phyloP scores from a whole-genome alignment of 2,113 vertebrate species.

The Phalacrocorax carbo region DNA sequence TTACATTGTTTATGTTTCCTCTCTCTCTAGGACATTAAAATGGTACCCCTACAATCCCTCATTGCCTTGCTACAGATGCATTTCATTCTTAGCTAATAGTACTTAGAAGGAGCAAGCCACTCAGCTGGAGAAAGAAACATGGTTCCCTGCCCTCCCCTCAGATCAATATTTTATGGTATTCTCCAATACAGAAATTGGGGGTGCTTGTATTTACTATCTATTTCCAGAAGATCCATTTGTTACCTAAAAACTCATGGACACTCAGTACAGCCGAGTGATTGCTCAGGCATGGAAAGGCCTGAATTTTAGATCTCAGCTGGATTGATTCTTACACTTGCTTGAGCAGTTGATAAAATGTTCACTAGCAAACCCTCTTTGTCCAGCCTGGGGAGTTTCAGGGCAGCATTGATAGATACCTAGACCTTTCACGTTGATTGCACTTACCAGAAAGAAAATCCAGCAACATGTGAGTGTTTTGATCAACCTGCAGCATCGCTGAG shows the following conservation, averaged over 20 bases:
- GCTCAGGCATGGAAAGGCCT: background rate
- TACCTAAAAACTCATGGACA: background rate
- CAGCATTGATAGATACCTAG: background rate
- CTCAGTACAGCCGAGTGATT: background rate
- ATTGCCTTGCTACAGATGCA: accelerated
- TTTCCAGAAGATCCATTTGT: background rate
- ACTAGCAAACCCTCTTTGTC: background rate
- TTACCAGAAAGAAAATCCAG: background rate
- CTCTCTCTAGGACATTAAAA: background rate
- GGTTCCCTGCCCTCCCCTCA: background rate
- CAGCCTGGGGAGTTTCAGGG: background rate
- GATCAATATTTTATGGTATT: background rate
- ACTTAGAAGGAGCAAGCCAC: background rate
- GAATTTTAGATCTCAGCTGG: background rate
- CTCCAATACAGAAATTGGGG: background rate
- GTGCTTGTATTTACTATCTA: background rate
- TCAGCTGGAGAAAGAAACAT: background rate
- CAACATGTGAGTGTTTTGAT: background rate
- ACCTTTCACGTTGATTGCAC: background rate
- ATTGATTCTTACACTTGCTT: background rate
- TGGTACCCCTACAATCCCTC: background rate
- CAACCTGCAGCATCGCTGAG: background rate
- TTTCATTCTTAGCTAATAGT: background rate
- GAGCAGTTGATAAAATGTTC: background rate
- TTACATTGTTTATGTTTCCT: background rate